Percentiles rank a stretch among this genome's conserved stretches.
These are phyloP conservation scores for Crocodylus rhombifer DNA, from an alignment of 2,797 vertebrate genomes.

Conservation along the genomic window DNA sequence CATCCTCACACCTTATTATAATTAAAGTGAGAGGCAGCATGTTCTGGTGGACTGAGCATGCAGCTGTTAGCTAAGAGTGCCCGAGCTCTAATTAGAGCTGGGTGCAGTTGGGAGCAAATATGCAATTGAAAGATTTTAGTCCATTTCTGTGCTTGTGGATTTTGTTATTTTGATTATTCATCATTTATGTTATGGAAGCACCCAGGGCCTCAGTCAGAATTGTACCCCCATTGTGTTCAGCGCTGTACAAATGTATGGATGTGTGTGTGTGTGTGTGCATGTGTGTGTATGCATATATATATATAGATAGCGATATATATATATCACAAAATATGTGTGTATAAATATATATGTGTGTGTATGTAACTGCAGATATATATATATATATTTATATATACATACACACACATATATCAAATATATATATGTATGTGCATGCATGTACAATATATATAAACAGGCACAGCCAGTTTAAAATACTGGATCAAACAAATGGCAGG, in stretches of 20 bases:
- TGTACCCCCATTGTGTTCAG: conserved; percentile 22
- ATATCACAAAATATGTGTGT: too few species aligned
- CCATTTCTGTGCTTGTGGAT: neutral
- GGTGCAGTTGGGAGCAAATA: neutral
- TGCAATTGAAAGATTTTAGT: neutral
- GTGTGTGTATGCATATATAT: neutral
- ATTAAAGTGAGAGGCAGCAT: neutral
- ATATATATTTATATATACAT: too few species aligned
- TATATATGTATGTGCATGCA: too few species aligned
- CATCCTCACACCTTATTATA: neutral
- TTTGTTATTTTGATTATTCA: conserved; percentile 41
- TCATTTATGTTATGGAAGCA: conserved; percentile 29
- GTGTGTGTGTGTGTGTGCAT: neutral
- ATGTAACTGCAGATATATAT: neutral
- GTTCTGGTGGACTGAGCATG: neutral
- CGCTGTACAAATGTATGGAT: neutral
- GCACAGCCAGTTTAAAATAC: conserved; percentile 6
- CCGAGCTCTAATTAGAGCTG: conserved; percentile 18
- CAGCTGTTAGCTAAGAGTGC: neutral
- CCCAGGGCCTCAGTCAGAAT: conserved; percentile 28
- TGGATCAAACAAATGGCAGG: conserved; percentile 4
- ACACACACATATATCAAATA: neutral
- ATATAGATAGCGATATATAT: too few species aligned
- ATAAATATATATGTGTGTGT: too few species aligned
- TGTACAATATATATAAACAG: neutral